phyloP scores from a whole-genome alignment of 2,113 vertebrate species.

The Noctilio leporinus region DNA sequence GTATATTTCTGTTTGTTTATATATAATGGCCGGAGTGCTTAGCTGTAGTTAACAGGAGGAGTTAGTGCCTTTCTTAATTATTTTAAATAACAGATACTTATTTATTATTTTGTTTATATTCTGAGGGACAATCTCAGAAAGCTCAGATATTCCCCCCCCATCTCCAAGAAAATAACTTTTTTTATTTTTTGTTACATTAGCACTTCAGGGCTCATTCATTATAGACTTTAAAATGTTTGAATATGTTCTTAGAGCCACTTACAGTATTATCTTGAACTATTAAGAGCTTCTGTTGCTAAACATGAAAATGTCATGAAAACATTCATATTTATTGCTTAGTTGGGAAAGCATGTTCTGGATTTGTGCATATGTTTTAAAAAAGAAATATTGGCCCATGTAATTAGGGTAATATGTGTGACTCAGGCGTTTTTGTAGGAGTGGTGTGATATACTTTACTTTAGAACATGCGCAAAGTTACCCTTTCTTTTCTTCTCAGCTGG shows the following conservation, averaged over 20 bases:
- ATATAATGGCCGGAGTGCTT: not conserved
- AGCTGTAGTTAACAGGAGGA: not conserved
- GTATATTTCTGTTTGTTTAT: not conserved
- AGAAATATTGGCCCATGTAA: not conserved
- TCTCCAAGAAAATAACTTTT: not conserved
- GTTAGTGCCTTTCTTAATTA: not conserved
- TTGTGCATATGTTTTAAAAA: not conserved
- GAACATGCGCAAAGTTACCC: not conserved
- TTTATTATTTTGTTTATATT: not conserved
- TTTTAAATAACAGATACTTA: not conserved
- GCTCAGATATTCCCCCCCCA: not conserved
- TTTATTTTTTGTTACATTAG: not conserved
- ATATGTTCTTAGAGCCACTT: not conserved
- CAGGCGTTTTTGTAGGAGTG: not conserved
- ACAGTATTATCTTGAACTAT: not conserved
- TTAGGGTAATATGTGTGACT: not conserved
- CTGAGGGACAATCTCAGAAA: not conserved
- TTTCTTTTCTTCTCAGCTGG: constrained; percentile 83
- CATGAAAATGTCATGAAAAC: not conserved
- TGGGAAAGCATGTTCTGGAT: not conserved
- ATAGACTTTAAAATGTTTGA: not conserved
- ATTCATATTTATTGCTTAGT: not conserved
- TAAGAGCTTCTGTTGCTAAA: not conserved
- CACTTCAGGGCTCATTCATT: not conserved
- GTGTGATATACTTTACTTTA: not conserved